These are phyloP conservation scores for Torymus auratus DNA, from an alignment of 2,888 invertebrate genomes.

Conservation along the genomic window DNA sequence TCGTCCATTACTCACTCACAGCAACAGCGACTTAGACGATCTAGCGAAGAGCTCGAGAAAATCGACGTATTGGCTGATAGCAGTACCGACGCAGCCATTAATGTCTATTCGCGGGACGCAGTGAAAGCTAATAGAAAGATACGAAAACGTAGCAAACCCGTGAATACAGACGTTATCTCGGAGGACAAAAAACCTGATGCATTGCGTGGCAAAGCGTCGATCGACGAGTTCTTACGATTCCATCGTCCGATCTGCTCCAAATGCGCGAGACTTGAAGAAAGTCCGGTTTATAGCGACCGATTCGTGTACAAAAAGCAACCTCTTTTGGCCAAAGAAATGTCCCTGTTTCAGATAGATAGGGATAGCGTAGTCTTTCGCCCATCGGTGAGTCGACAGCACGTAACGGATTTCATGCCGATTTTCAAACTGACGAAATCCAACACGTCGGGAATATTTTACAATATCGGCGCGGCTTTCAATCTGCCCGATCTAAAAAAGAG, in stretches of 20 bases:
- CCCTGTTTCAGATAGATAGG: conserved; percentile 48
- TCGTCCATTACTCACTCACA: background rate
- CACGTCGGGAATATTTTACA: conserved; percentile 67
- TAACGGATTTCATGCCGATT: conserved; percentile 68
- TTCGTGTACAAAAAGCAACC: conserved; percentile 66
- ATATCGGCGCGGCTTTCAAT: conserved; percentile 57
- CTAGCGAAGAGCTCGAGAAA: background rate
- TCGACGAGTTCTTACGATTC: conserved; percentile 55
- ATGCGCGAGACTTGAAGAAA: conserved; percentile 62
- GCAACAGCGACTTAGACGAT: background rate
- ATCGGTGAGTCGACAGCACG: conserved; percentile 3
- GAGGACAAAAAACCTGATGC: conserved; percentile 60
- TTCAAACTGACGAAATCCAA: conserved; percentile 66
- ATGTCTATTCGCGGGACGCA: background rate
- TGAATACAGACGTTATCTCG: background rate
- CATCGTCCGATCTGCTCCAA: conserved; percentile 64
- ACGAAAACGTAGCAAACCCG: background rate
- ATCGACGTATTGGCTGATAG: background rate
- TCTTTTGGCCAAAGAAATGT: conserved; percentile 66
- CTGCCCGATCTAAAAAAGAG: conserved; percentile 62
- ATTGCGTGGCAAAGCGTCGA: conserved; percentile 58
- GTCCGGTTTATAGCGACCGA: conserved; percentile 72
- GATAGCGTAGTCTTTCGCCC: background rate
- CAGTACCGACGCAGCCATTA: background rate
- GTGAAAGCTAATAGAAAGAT: background rate